Conservation (phyloP, 2,113 vertebrate genomes). For the Microtus pennsylvanicus region DNA sequence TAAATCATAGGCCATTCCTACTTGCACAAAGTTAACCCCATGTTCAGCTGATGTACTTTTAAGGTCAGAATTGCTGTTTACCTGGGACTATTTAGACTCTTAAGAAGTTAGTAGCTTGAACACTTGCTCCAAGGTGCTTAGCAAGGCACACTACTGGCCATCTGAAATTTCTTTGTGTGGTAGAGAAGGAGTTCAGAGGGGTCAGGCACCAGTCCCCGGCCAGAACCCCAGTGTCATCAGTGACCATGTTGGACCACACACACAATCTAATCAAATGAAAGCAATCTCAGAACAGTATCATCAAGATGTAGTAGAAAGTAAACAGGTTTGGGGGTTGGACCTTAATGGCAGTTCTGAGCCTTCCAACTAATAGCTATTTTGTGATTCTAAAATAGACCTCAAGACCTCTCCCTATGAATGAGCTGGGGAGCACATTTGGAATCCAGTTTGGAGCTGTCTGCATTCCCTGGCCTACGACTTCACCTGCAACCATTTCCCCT, state of each 20-base stretch:
- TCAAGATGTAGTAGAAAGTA: neutral
- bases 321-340: neutral
- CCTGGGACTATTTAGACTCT: neutral
- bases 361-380: neutral
- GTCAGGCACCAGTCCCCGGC: neutral
- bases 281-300: too few relatives aligned
- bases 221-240: neutral
- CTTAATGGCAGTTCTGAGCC: neutral
- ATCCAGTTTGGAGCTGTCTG: neutral
- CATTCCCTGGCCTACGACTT: too few relatives aligned
- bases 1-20: neutral
- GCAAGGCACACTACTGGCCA: too few relatives aligned
- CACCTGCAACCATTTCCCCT: too few relatives aligned
- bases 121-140: neutral
- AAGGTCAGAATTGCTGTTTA: neutral
- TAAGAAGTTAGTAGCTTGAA: neutral
- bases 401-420: neutral
- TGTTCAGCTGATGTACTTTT: neutral
- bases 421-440: neutral
- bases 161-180: neutral
- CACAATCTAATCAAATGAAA: neutral
- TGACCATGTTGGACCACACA: neutral
- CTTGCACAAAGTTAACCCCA: neutral
- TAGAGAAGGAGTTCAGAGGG: neutral
- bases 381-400: neutral